phyloP scores from a whole-genome alignment of 64 coral and sea anemone species.

The Acropora tenuis region DNA sequence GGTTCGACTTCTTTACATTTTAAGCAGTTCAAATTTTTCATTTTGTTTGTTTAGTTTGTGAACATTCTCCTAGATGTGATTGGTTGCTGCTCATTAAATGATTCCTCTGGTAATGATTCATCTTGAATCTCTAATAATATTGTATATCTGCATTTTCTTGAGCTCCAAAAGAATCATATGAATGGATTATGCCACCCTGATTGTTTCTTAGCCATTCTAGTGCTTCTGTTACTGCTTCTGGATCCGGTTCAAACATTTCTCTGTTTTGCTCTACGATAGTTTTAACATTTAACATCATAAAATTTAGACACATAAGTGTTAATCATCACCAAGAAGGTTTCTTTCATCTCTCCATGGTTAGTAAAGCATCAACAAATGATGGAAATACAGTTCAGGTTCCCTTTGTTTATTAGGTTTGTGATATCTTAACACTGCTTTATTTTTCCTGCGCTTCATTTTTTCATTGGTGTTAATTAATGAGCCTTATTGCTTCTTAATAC shows the following conservation, averaged over 20 bases:
- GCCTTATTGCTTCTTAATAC: background rate
- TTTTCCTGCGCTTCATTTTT: constrained; percentile 33
- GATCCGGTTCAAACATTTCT: constrained; percentile 53
- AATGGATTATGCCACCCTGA: background rate
- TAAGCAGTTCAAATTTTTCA: constrained; percentile 54
- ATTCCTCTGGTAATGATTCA: constrained; percentile 16
- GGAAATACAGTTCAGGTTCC: background rate
- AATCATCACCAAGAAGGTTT: constrained; percentile 26
- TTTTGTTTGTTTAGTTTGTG: constrained; percentile 16
- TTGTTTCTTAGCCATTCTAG: constrained; percentile 34
- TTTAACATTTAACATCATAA: constrained; percentile 5
- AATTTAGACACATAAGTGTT: constrained; percentile 23
- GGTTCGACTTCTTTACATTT: constrained; percentile 41
- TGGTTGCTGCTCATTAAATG: constrained; percentile 31
- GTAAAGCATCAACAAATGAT: constrained; percentile 56
- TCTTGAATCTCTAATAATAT: background rate
- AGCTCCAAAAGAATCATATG: background rate
- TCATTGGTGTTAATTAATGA: constrained; percentile 30
- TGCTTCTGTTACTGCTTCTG: constrained; percentile 37
- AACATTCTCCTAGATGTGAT: constrained; percentile 43
- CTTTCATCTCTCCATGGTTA: constrained; percentile 31
- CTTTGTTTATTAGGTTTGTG: constrained; percentile 31
- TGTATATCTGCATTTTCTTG: constrained; percentile 47
- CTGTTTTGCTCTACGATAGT: constrained; percentile 47
- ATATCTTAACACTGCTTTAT: constrained; percentile 47